Evolutionary conservation across 2,113 vertebrate species (phyloP).

Genomic region (Dunckerocampus dactyliophorus): DNA sequence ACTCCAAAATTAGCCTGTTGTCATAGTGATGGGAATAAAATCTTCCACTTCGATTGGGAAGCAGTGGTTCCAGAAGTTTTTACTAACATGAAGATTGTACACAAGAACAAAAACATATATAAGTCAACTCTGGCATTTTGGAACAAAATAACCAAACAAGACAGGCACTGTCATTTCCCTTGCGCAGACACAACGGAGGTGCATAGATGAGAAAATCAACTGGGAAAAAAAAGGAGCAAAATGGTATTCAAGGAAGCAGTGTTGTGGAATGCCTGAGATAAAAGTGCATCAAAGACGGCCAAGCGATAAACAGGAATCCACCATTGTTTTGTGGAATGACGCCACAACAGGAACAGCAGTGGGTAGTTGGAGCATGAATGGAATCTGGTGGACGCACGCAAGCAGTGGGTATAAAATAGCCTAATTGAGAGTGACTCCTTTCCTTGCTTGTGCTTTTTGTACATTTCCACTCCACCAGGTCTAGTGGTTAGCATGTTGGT

Average conservation of each 20-base stretch:
- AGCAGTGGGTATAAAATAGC: conserved; percentile 38
- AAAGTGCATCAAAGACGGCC: conserved; percentile 45
- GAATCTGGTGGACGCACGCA: conserved; percentile 57
- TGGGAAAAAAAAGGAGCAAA: not conserved
- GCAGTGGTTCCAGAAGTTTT: conserved; percentile 30
- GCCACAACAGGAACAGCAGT: conserved; percentile 45
- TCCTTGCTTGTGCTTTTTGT: conserved; percentile 39
- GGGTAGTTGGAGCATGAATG: conserved; percentile 58
- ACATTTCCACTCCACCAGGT: conserved; percentile 59
- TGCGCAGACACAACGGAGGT: too few relatives aligned
- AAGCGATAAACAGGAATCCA: conserved; percentile 66
- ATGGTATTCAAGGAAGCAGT: conserved; percentile 43
- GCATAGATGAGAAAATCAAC: not conserved
- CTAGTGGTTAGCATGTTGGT: conserved; percentile 33
- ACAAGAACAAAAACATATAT: conserved; percentile 37
- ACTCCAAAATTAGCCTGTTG: conserved; percentile 68
- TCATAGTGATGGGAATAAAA: conserved; percentile 45
- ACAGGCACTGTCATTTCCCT: too few relatives aligned
- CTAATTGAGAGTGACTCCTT: conserved; percentile 40
- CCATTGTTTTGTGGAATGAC: conserved; percentile 66
- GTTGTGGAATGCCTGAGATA: conserved; percentile 46
- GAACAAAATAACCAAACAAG: too few relatives aligned
- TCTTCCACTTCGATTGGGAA: conserved; percentile 61
- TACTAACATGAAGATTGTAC: conserved; percentile 32
- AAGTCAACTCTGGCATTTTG: too few relatives aligned